Conservation (phyloP, 2,888 invertebrate genomes). For the Furcula furcula region DNA sequence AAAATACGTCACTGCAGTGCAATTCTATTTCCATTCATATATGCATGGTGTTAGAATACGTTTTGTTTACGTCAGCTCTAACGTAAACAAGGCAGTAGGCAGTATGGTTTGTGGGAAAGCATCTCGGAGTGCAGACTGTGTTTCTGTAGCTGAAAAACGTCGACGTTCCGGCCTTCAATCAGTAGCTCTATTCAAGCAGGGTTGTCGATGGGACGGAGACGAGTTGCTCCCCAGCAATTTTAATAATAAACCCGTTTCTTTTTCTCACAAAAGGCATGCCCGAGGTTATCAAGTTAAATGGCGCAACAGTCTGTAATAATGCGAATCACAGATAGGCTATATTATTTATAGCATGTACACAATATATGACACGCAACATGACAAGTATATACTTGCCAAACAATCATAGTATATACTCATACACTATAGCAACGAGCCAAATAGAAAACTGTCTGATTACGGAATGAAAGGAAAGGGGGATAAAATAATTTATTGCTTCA, state of each 20-base stretch:
- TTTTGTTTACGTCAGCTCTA: background rate
- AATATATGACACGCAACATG: background rate
- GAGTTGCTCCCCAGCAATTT: slow-evolving; percentile 6
- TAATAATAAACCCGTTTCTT: slow-evolving; percentile 6
- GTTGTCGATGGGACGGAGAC: background rate
- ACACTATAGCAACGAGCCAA: too few relatives aligned
- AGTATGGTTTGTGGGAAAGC: too few relatives aligned
- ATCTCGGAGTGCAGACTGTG: background rate
- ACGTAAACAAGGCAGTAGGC: background rate
- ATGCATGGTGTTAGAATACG: background rate
- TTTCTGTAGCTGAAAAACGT: slow-evolving; percentile 1
- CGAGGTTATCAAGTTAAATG: slow-evolving; percentile 6
- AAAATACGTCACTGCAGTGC: background rate
- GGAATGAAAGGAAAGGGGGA: too few relatives aligned
- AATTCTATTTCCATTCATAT: background rate
- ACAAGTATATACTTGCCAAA: too few relatives aligned
- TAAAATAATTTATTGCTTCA: too few relatives aligned
- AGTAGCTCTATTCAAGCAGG: slow-evolving; percentile 3
- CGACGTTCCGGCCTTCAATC: slow-evolving; percentile 16
- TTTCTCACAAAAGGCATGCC: slow-evolving; percentile 7
- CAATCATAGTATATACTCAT: too few relatives aligned
- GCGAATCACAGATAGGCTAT: too few relatives aligned
- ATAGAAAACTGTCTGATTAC: too few relatives aligned
- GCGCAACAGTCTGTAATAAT: slow-evolving; percentile 5
- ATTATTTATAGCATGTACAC: too few relatives aligned